Base-by-base conservation (phyloP, 2,888 invertebrate genomes). In the Clistopyga incitator region DNA sequence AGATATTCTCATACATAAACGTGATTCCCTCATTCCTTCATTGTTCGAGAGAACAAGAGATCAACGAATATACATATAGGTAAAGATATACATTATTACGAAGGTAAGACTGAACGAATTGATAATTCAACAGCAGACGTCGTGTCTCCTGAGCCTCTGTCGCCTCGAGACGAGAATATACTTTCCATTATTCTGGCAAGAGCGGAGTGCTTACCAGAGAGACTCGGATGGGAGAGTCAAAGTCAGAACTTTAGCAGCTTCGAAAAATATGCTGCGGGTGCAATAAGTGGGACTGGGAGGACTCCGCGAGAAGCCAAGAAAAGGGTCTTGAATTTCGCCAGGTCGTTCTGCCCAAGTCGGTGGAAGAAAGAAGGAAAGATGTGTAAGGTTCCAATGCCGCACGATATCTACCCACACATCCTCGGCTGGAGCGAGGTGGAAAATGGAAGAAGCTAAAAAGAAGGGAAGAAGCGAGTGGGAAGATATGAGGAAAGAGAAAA, bases 401-500 rank as follows among this genome's bases (percentile, higher is more conserved):
- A 25, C 25, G 23, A 25, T 56, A 56, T 56, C 23, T 15, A 25
- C 54, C 20, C 54, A 23, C 54, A 23, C 23, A 23, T 23, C 6
- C 25, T 13, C 25, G 56, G 13, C 25, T 25, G 56, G 25, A 25
- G 56, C 56, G 25, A 56, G 52, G 68, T 68, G 20, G 54, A 71
- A 42, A 47, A 45, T n/a, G 52, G 47, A 34, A 56, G 23, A 29
- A 47, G 15, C 15, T n/a, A 76, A 50, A 72, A 38, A 38, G 61
- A 38, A 64, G 4, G 67, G 47, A 59, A 54, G 25, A 59, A 38
- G 10, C 6, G 70, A 64, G 52, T 13, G 25, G 74, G 54, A 74
- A 78, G 25, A 83, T 42, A 65, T 52, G 67, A 47, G 56, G 18
- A 54, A 42, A 56, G 34, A 54, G 54, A 56, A 82, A 76, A 80